These are phyloP conservation scores for Piezodorus guildinii DNA, from an alignment of 1,140 invertebrate species.

Conservation along the genomic window DNA sequence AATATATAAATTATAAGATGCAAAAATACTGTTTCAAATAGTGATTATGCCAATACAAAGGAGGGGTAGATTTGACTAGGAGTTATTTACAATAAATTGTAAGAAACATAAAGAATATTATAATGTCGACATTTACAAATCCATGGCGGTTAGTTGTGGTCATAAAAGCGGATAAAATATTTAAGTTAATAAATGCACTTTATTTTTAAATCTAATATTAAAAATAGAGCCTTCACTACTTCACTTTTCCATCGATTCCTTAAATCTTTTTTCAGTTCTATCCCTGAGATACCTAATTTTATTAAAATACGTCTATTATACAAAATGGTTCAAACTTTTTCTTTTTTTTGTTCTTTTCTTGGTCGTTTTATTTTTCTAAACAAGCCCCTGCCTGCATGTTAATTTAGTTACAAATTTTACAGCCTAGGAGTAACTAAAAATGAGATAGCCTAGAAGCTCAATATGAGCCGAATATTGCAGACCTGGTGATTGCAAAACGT, in stretches of 20 bases:
- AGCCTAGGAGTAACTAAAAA: constrained; percentile 8
- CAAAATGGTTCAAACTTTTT: too few species aligned
- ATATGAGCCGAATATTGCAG: neutral
- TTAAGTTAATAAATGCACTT: constrained; percentile 13
- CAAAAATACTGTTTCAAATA: constrained; percentile 4
- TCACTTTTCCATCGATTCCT: neutral
- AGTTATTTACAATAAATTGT: constrained; percentile 6
- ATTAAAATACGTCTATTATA: too few species aligned
- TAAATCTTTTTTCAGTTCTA: constrained; percentile 1
- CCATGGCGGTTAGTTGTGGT: constrained; percentile 7
- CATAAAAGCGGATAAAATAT: neutral
- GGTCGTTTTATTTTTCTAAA: neutral
- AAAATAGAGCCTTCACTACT: neutral
- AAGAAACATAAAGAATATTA: neutral
- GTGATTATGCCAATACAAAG: neutral
- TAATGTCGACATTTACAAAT: neutral
- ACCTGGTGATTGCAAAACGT: neutral
- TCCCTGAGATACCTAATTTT: constrained; percentile 9
- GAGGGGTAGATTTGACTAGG: neutral
- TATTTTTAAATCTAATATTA: constrained; percentile 1
- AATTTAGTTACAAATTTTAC: constrained; percentile 9
- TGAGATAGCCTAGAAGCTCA: neutral
- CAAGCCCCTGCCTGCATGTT: neutral
- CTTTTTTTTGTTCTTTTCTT: neutral
- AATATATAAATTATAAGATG: neutral